phyloP scores from a whole-genome alignment of 2,113 vertebrate species.

The Girardinichthys multiradiatus region DNA sequence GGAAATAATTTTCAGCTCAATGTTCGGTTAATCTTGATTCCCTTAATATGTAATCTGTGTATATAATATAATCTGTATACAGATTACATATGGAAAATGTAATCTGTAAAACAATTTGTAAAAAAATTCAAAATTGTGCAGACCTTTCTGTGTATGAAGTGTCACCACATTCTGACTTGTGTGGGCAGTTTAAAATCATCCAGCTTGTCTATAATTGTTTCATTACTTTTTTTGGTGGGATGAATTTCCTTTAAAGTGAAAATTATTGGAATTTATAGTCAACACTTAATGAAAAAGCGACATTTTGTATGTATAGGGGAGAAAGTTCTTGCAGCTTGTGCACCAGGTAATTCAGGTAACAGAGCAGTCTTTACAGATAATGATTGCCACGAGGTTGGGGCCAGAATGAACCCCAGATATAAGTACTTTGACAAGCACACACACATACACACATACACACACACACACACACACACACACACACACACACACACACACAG shows the following conservation, averaged over 20 bases:
- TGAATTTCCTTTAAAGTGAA: not conserved
- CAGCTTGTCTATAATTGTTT: not conserved
- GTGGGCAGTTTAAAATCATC: not conserved
- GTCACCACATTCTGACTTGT: not conserved
- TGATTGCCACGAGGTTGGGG: slow-evolving; percentile 34
- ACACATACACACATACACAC: slow-evolving; percentile 12
- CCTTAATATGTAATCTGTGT: not conserved
- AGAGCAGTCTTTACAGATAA: slow-evolving; percentile 54
- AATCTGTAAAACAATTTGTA: not conserved
- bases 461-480: slow-evolving; percentile 12
- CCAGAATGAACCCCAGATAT: slow-evolving; percentile 40
- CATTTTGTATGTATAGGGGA: not conserved
- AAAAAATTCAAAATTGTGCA: too few species aligned
- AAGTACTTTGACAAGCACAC: slow-evolving; percentile 12
- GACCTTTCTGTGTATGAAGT: too few species aligned
- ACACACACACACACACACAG: slow-evolving; percentile 18
- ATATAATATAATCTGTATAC: too few species aligned
- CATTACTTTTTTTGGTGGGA: not conserved
- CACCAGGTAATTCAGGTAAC: slow-evolving; percentile 51
- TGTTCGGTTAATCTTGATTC: not conserved
- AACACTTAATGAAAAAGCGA: not conserved
- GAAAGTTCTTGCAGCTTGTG: slow-evolving; percentile 36
- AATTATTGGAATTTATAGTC: not conserved
- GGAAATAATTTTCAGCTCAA: not conserved
- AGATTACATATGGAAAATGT: too few species aligned